A percentile compares a stretch with the other conserved stretches of the same genome.
phyloP scores from a whole-genome alignment of 2,888 invertebrate genomes.

The Argyra leucocephala region DNA sequence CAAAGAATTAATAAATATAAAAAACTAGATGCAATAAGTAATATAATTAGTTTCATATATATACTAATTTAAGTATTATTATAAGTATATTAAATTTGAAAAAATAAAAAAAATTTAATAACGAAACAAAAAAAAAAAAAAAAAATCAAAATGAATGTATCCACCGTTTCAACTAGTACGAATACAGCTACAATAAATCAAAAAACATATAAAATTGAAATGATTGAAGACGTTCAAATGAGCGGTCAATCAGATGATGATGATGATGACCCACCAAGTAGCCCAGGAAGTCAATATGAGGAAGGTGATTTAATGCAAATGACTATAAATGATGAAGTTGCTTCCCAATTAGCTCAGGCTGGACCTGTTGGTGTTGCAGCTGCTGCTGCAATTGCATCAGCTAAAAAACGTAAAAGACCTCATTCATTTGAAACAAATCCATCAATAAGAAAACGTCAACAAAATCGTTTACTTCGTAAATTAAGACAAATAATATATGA shows the following conservation, averaged over 20 bases:
- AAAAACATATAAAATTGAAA: conserved; percentile 58
- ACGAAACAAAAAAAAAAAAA: conserved; percentile 21
- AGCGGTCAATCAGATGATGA: conserved; percentile 65
- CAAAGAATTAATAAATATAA: neutral
- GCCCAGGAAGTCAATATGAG: conserved; percentile 66
- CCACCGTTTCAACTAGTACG: conserved; percentile 38
- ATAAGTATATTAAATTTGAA: conserved; percentile 13
- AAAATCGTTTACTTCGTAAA: conserved; percentile 82
- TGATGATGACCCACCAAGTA: conserved; percentile 74
- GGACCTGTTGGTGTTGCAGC: conserved; percentile 95
- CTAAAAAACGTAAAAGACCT: conserved; percentile 87
- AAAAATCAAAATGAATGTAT: conserved; percentile 33
- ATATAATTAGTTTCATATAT: neutral
- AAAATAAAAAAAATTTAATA: no score
- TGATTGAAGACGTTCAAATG: conserved; percentile 54
- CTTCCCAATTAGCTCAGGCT: conserved; percentile 90
- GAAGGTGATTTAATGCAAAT: conserved; percentile 78
- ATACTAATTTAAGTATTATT: neutral
- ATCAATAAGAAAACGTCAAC: conserved; percentile 88
- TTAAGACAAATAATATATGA: conserved; percentile 89
- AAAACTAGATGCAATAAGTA: neutral
- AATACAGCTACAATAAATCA: conserved; percentile 23
- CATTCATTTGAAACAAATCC: conserved; percentile 97
- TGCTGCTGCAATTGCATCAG: conserved; percentile 90
- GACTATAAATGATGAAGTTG: conserved; percentile 86